phyloP scores from a whole-genome alignment of 1,140 invertebrate species.

The Coelopa frigida region DNA sequence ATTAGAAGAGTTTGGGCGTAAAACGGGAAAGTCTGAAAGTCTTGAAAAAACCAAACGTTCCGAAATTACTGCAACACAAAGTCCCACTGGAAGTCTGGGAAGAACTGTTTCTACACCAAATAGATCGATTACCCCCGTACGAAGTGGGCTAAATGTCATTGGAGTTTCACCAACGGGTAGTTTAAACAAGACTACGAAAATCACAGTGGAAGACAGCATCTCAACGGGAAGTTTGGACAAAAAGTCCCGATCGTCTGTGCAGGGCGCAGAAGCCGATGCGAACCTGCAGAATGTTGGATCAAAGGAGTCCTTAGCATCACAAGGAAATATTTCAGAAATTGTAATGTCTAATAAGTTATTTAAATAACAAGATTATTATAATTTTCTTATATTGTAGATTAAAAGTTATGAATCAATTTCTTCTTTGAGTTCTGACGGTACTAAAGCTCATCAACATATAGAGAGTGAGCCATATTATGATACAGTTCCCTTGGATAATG shows the following conservation, averaged over 20 bases:
- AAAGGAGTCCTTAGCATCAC: slow-evolving; percentile 41
- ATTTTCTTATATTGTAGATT: slow-evolving; percentile 41
- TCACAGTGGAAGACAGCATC: slow-evolving; percentile 31
- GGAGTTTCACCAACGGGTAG: slow-evolving; percentile 38
- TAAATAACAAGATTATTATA: not conserved
- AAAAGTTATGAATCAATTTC: slow-evolving; percentile 57
- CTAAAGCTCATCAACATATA: slow-evolving; percentile 30
- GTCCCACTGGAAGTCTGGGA: slow-evolving; percentile 20
- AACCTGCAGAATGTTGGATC: slow-evolving; percentile 27
- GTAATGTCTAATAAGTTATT: slow-evolving; percentile 15
- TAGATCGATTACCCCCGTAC: slow-evolving; percentile 16
- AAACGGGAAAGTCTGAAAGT: slow-evolving; percentile 36
- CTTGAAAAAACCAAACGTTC: slow-evolving; percentile 33
- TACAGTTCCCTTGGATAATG: slow-evolving; percentile 68
- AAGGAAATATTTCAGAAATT: slow-evolving; percentile 43
- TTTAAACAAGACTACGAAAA: slow-evolving; percentile 24
- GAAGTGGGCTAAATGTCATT: slow-evolving; percentile 17
- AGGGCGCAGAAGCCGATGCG: slow-evolving; percentile 25
- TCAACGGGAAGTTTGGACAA: slow-evolving; percentile 41
- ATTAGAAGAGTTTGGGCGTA: slow-evolving; percentile 40
- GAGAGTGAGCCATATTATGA: slow-evolving; percentile 72
- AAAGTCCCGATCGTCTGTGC: slow-evolving; percentile 32
- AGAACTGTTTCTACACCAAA: slow-evolving; percentile 11
- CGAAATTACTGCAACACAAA: slow-evolving; percentile 13
- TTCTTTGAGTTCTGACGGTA: slow-evolving; percentile 48